A percentile compares a stretch with the other conserved stretches of the same genome.
phyloP scores from a whole-genome alignment of 2,797 vertebrate genomes.

The Carcharodon carcharias region DNA sequence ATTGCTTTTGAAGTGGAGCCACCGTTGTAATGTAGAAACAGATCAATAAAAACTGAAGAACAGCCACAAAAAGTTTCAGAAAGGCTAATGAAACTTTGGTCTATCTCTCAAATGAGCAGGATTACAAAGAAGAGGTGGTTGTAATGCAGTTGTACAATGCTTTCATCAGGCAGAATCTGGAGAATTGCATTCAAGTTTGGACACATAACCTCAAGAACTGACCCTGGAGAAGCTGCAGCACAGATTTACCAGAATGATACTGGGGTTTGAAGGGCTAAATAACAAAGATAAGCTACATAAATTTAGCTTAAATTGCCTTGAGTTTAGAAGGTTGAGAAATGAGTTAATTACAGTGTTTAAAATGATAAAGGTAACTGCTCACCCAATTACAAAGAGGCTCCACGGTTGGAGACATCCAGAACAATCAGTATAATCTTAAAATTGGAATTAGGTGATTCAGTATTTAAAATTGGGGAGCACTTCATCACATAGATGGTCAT shows the following conservation, averaged over 20 bases:
- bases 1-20: background rate
- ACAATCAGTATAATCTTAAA: background rate
- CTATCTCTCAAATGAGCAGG: background rate
- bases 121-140: background rate
- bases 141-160: background rate
- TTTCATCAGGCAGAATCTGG: background rate
- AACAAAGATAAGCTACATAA: background rate
- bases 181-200: background rate
- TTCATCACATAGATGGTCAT: background rate
- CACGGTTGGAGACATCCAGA: background rate
- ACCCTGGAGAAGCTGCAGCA: background rate
- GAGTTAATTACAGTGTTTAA: background rate
- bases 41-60: background rate
- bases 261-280: background rate
- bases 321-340: background rate
- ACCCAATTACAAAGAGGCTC: background rate
- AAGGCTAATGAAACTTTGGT: background rate
- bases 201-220: background rate
- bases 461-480: background rate
- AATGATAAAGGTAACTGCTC: background rate
- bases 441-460: background rate
- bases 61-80: background rate
- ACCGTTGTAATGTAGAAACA: background rate
- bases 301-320: background rate
- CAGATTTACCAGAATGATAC: background rate